Evolutionary conservation across 2,888 invertebrate genomes (phyloP), one percentile per base, ranked within the genome.

Genomic region (Danaus chrysippus): DNA sequence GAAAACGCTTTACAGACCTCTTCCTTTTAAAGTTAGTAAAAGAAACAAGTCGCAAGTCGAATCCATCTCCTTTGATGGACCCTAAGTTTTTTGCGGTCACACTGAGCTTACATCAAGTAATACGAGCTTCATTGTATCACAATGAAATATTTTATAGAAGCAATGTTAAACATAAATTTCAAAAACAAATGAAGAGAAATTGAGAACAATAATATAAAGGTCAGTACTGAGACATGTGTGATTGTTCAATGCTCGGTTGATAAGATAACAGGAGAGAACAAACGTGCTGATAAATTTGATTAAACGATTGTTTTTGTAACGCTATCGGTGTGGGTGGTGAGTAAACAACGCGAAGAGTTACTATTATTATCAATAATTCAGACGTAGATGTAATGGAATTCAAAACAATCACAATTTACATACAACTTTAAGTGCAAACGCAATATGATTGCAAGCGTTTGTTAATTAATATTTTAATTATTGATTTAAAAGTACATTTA

Each of bases 271-370:
- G 55, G 23, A 54, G 59, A 41, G 62, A 53, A 68, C 34, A 65
- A 58, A 60, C 59, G 62, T 56, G 60, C 59, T 56, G 55, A 15
- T 52, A 54, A 46, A 61, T 63, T 59, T 68, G 67, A 68, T 67
- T 58, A 66, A 70, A 54, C 59, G 61, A 43, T 67, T 63, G 69
- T 69, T 62, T 63, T 66, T 61, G 49, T 62, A 65, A 70, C 58
- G 58, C 58, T 52, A 61, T 54, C 55, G n/a, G 55, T 34, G 65
- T 62, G 61, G 65, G 61, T 55, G 63, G 63, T 58, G 17, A 41
- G 54, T 61, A 64, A 61, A 66, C 55, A 64, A 61, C 58, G 15
- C 58, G 19, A 41, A 41, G 34, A 54, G 55, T 54, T n/a, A 34
- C 49, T 60, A 53, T 52, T 65, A 42, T 23, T 42, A 15, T 10